Conservation (phyloP, 2,888 invertebrate species). For the Auanema freiburgensis region DNA sequence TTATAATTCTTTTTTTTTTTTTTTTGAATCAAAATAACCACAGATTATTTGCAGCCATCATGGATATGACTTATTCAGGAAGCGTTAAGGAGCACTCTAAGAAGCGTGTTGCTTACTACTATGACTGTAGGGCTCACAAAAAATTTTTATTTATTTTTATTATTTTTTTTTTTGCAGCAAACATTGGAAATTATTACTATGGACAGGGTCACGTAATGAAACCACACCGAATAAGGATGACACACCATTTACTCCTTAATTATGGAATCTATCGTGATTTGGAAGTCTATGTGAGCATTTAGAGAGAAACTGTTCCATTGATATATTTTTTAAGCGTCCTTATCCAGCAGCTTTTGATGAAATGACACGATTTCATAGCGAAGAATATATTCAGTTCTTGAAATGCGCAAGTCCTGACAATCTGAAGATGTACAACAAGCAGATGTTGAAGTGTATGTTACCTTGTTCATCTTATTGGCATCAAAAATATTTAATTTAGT, state of each 20-base stretch:
- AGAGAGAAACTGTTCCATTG: background rate
- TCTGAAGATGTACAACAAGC: conserved; percentile 97
- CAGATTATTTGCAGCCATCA: background rate
- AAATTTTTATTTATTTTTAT: conserved; percentile 1
- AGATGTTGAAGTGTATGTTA: conserved; percentile 90
- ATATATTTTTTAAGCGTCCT: conserved; percentile 77
- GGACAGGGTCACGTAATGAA: conserved; percentile 99
- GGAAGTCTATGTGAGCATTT: conserved; percentile 95
- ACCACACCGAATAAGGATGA: conserved; percentile 99
- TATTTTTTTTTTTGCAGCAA: conserved; percentile 66
- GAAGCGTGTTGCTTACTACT: conserved; percentile 61
- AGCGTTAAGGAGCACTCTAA: conserved; percentile 53
- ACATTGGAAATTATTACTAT: conserved; percentile 99
- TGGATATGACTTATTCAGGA: conserved; percentile 8
- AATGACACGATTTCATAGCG: conserved; percentile 99
- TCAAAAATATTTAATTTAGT: conserved; percentile 64
- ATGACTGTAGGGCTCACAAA: conserved; percentile 73
- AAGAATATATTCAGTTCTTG: conserved; percentile 96
- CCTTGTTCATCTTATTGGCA: background rate
- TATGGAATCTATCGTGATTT: conserved; percentile 98
- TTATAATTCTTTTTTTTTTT: too few species aligned
- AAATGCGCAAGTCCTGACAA: conserved; percentile 96
- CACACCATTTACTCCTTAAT: conserved; percentile 94
- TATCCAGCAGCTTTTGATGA: conserved; percentile 99
- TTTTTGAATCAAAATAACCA: too few species aligned